phyloP scores from a whole-genome alignment of 2,888 invertebrate species.

The Drosophila vallismaia region DNA sequence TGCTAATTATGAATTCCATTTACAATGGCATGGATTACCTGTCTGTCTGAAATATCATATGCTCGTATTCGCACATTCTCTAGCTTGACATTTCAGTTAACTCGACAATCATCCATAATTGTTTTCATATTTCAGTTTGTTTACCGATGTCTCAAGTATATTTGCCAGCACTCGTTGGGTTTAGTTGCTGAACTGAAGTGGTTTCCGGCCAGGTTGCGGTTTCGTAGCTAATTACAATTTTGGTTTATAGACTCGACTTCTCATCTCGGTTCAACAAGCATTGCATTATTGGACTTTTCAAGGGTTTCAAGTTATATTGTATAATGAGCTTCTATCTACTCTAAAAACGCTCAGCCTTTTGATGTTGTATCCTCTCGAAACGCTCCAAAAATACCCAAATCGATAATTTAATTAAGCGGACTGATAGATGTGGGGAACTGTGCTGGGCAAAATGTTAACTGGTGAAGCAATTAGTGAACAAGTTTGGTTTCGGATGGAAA shows the following conservation, averaged over 20 bases:
- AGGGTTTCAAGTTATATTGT: not conserved
- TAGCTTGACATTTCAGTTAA: conserved; percentile 11
- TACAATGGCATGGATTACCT: conserved; percentile 5
- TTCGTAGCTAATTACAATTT: conserved; percentile 48
- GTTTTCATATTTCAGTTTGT: conserved; percentile 34
- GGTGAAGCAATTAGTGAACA: conserved; percentile 58
- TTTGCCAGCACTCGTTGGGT: conserved; percentile 21
- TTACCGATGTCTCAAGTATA: conserved; percentile 43
- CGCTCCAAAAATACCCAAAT: conserved; percentile 55
- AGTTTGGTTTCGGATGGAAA: conserved; percentile 19
- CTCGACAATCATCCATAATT: conserved; percentile 52
- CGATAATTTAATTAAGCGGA: conserved; percentile 60
- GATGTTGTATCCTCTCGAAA: not conserved
- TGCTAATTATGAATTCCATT: conserved; percentile 52
- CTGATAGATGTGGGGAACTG: conserved; percentile 5
- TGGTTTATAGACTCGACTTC: conserved; percentile 14
- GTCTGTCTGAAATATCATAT: conserved; percentile 5
- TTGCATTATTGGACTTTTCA: not conserved
- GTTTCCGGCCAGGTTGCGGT: conserved; percentile 11
- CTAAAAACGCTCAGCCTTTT: not conserved
- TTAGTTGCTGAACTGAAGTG: conserved; percentile 18
- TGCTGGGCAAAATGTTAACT: conserved; percentile 50
- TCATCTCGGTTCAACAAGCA: not conserved
- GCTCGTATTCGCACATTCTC: not conserved
- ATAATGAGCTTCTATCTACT: not conserved